Conservation (phyloP, 2,888 invertebrate genomes). For the Pasiphila rectangulata region DNA sequence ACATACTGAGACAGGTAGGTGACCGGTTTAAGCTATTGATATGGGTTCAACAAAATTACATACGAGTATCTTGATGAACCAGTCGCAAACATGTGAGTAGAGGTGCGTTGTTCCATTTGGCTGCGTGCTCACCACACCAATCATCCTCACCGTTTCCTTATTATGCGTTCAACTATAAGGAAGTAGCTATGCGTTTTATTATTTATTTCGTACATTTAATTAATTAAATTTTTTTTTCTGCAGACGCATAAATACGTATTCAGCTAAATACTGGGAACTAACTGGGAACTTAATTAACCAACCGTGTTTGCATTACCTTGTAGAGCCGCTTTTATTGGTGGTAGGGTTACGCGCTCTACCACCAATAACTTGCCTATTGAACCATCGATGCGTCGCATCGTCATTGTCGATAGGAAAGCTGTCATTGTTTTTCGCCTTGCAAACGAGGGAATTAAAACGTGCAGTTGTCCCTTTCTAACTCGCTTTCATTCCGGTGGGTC, state of each 20-base stretch:
- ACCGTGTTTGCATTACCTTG: neutral
- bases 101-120: slow-evolving; percentile 42
- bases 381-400: slow-evolving; percentile 13
- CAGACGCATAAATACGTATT: neutral
- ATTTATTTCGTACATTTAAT: slow-evolving; percentile 7
- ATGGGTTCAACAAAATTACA: too few relatives aligned
- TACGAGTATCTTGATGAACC: too few relatives aligned
- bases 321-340: too few relatives aligned
- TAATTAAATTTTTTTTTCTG: too few relatives aligned
- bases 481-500: slow-evolving; percentile 63
- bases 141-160: slow-evolving; percentile 48
- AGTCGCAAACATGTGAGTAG: neutral
- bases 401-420: slow-evolving; percentile 59
- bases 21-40: too few relatives aligned
- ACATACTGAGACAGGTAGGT: too few relatives aligned
- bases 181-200: slow-evolving; percentile 28
- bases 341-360: too few relatives aligned
- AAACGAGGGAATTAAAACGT: slow-evolving; percentile 71
- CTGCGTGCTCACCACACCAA: slow-evolving; percentile 37
- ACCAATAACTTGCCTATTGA: slow-evolving; percentile 38
- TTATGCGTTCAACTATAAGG: slow-evolving; percentile 42
- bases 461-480: slow-evolving; percentile 68
- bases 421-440: slow-evolving; percentile 50
- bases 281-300: neutral
- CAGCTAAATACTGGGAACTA: too few relatives aligned